A percentile compares a stretch with the other conserved stretches of the same genome.
phyloP scores from a whole-genome alignment of 2,888 invertebrate genomes.

The Trissoscelio sp. region DNA sequence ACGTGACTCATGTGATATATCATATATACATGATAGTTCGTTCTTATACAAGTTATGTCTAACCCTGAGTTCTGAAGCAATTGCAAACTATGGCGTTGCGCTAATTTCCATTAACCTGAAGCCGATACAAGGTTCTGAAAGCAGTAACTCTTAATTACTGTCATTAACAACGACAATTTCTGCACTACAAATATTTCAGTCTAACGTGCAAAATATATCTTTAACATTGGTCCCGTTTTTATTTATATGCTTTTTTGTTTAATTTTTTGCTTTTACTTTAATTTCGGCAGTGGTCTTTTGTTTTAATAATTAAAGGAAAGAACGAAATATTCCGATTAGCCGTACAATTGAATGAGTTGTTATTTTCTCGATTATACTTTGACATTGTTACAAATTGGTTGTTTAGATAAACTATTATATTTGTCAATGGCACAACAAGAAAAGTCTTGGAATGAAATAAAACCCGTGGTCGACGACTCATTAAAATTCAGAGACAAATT shows the following conservation, averaged over 20 bases:
- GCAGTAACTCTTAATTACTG: conserved; percentile 70
- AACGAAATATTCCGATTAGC: no score
- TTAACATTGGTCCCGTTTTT: no score
- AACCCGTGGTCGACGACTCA: conserved; percentile 49
- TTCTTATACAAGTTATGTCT: conserved; percentile 40
- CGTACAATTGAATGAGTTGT: not conserved
- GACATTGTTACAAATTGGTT: not conserved
- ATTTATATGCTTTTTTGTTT: not conserved
- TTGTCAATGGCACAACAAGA: not conserved
- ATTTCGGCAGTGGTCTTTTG: not conserved
- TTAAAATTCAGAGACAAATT: conserved; percentile 67
- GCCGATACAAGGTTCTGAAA: conserved; percentile 53
- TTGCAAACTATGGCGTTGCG: conserved; percentile 65
- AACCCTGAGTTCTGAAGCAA: conserved; percentile 33
- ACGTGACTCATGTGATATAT: conserved; percentile 34
- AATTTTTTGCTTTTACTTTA: no score
- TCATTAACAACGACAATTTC: conserved; percentile 29
- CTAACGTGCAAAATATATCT: not conserved
- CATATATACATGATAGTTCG: conserved; percentile 39
- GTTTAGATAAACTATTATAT: conserved; percentile 8
- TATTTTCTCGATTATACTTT: not conserved
- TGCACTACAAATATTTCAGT: not conserved
- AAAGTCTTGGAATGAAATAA: conserved; percentile 22
- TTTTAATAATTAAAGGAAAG: no score
- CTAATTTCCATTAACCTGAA: conserved; percentile 71